Conservation (phyloP, 2,797 vertebrate species). For the Cuculus canorus region DNA sequence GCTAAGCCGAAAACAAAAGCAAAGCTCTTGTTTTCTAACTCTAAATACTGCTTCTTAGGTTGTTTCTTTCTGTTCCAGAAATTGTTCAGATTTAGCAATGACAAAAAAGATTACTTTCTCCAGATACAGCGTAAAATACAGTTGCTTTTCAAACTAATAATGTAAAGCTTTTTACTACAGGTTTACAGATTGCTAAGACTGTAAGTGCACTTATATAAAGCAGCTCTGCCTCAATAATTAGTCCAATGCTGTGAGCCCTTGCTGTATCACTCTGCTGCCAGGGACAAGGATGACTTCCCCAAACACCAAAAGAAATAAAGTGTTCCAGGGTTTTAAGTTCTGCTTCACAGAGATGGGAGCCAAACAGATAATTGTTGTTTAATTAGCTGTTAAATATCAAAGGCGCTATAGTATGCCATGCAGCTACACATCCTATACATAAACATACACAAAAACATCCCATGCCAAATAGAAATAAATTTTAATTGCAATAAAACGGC, state of each 20-base stretch:
- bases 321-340: not conserved
- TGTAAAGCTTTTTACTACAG: not conserved
- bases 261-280: not conserved
- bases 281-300: not conserved
- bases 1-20: not conserved
- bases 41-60: not conserved
- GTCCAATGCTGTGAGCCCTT: not conserved
- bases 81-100: not conserved
- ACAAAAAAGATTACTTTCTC: not conserved
- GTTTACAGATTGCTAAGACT: not conserved
- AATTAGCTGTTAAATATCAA: not conserved
- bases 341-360: not conserved
- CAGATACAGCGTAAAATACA: not conserved
- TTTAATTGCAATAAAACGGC: not conserved
- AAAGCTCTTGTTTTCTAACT: not conserved
- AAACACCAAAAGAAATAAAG: not conserved
- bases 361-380: not conserved
- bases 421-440: not conserved
- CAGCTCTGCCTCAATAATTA: not conserved
- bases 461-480: conserved; percentile 3
- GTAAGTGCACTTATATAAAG: not conserved
- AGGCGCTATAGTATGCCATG: not conserved
- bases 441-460: not conserved
- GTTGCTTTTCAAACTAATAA: not conserved
- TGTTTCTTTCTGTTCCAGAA: not conserved